Evolutionary conservation across 1,140 invertebrate genomes (phyloP), one percentile per base, ranked within the genome.

Genomic region (Propsilocerus akamusi): DNA sequence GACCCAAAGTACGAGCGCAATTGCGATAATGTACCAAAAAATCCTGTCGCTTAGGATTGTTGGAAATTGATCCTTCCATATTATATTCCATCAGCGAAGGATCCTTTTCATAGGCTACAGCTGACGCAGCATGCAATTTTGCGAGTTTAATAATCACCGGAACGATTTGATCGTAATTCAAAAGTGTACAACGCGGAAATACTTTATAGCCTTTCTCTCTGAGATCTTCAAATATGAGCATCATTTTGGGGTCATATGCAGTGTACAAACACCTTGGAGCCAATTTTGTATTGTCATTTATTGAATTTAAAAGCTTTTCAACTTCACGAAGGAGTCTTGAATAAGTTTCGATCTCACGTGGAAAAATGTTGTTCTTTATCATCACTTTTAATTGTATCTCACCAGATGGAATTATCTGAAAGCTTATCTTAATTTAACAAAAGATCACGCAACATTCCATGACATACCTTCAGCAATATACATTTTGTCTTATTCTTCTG

Each of bases 1-100:
- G 17, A 20, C 34, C 34, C 34, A 41, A 41, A 20, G 14, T 17
- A 5, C 34, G 14, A 6, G 34, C 17, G 22, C 34, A 41, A 20
- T 41, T 41, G 0, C 34, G 34, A 20, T 41, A 41, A 41, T 41
- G 34, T 20, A 54, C 57, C 2, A 64, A 54, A 17, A 64, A 64
- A 48, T 64, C 62, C 1, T 63, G 56, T 1, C 62, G 51, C 25
- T 64, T 60, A 7, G 62, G 62, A 57, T 64, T 64, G 5, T 59
- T 54, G 1, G 62, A 64, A 25, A 64, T 64, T 5, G 62, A 59
- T 12, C 59, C 60, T 52, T 64, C 62, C 32, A 60, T 28, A 30
- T 63, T 64, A 47, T 61, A 58, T 28, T 64, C 56, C 51, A 64
- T 52, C 2, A 63, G 56, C 24, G 59, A 51, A 0, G 62, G 59